phyloP scores from a whole-genome alignment of 37 sponge, comb jelly and placozoan genomes.

The Axinella damicornis region DNA sequence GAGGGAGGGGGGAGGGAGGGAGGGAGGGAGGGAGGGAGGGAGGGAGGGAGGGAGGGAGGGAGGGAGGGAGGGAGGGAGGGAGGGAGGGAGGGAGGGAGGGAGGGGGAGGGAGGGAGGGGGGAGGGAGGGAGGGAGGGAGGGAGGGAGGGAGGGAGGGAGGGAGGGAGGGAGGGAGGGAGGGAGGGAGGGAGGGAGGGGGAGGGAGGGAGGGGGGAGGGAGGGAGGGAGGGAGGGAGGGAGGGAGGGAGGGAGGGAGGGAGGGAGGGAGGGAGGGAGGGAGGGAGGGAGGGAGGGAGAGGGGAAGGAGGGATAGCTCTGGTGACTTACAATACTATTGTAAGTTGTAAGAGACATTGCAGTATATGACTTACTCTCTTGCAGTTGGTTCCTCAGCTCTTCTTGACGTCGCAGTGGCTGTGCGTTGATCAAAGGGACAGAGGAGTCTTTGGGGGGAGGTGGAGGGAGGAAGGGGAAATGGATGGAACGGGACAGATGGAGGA shows the following conservation, averaged over 20 bases:
- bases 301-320: background rate
- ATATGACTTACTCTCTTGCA: slow-evolving; percentile 7
- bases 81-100: too few relatives aligned
- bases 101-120: too few relatives aligned
- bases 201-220: background rate
- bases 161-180: background rate
- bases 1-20: too few relatives aligned
- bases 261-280: slow-evolving; percentile 3
- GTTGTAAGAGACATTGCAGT: too few relatives aligned
- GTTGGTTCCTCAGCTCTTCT: background rate
- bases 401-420: background rate
- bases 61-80: too few relatives aligned
- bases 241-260: background rate
- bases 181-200: background rate
- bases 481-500: too few relatives aligned
- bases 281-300: background rate
- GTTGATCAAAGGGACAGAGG: background rate
- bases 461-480: background rate
- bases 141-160: background rate
- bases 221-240: slow-evolving; percentile 9
- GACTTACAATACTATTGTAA: too few relatives aligned
- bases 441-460: background rate
- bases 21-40: too few relatives aligned
- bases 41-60: too few relatives aligned
- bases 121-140: background rate